phyloP scores from a whole-genome alignment of 2,888 invertebrate species.

The Pogonocherus hispidulus region DNA sequence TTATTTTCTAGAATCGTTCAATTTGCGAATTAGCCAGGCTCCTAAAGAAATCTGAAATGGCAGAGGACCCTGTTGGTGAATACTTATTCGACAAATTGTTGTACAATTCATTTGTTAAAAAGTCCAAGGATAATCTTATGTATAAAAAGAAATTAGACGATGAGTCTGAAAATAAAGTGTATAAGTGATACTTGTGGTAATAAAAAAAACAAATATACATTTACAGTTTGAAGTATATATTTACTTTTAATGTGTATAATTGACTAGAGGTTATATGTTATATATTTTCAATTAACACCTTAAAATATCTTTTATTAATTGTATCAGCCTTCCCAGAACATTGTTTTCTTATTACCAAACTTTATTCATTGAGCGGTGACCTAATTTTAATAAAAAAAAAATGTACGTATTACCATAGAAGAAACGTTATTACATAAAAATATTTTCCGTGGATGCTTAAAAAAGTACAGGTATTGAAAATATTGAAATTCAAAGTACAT shows the following conservation, averaged over 20 bases:
- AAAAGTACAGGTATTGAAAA: too few relatives aligned
- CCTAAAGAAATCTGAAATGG: constrained; percentile 57
- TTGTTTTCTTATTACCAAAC: neutral
- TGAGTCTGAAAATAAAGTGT: constrained; percentile 36
- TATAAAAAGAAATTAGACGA: constrained; percentile 43
- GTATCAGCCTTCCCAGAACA: neutral
- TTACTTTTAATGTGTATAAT: constrained; percentile 12
- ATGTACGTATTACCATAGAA: too few relatives aligned
- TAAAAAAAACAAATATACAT: neutral
- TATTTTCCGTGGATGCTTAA: too few relatives aligned
- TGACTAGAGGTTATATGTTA: constrained; percentile 18
- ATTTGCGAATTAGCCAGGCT: constrained; percentile 61
- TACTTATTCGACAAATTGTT: constrained; percentile 63
- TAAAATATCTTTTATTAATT: neutral
- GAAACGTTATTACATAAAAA: too few relatives aligned
- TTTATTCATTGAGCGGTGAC: too few relatives aligned
- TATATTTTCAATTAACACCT: constrained; percentile 8
- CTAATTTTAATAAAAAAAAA: neutral
- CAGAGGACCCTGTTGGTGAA: constrained; percentile 53
- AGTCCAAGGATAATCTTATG: constrained; percentile 51
- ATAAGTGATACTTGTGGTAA: constrained; percentile 42
- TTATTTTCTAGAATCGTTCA: constrained; percentile 57
- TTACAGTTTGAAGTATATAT: neutral
- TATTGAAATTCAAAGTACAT: too few relatives aligned
- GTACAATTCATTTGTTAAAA: constrained; percentile 57